Percentiles rank a stretch among this genome's conserved stretches.
Conservation (phyloP, 1,140 invertebrate species). For the Ips nitidus region DNA sequence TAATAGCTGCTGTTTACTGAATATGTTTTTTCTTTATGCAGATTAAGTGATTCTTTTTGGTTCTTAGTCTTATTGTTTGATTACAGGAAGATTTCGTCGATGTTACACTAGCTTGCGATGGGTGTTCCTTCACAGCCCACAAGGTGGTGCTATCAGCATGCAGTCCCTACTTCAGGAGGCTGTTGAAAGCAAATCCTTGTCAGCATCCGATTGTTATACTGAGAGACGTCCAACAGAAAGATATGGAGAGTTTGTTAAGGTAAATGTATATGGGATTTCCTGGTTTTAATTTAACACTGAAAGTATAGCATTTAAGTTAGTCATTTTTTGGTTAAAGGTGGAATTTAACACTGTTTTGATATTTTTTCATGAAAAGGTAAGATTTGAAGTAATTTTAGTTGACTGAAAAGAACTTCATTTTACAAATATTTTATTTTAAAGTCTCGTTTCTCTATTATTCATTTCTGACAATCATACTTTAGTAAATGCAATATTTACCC, state of each 20-base stretch:
- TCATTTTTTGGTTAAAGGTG: too few relatives aligned
- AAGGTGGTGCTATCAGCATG: conserved; percentile 89
- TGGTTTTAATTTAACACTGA: background rate
- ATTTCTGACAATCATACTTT: too few relatives aligned
- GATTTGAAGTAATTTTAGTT: too few relatives aligned
- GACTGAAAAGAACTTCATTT: too few relatives aligned
- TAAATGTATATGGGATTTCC: conserved; percentile 38
- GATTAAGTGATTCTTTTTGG: too few relatives aligned
- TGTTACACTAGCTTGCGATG: conserved; percentile 89
- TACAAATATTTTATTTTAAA: too few relatives aligned
- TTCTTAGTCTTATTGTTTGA: background rate
- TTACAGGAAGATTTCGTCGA: conserved; percentile 79
- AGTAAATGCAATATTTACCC: too few relatives aligned
- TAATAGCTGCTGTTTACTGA: conserved; percentile 12
- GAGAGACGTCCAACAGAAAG: conserved; percentile 82
- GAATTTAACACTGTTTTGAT: background rate
- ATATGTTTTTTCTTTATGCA: too few relatives aligned
- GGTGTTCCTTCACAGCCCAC: conserved; percentile 84
- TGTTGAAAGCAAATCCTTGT: conserved; percentile 90
- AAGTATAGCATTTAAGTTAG: background rate
- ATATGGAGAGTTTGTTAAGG: conserved; percentile 87
- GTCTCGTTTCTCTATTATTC: too few relatives aligned
- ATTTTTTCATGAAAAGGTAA: too few relatives aligned
- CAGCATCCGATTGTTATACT: conserved; percentile 92
- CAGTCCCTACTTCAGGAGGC: conserved; percentile 86